Evolutionary conservation across 2,888 invertebrate genomes (phyloP).

Genomic region (Pilophorus perplexus): DNA sequence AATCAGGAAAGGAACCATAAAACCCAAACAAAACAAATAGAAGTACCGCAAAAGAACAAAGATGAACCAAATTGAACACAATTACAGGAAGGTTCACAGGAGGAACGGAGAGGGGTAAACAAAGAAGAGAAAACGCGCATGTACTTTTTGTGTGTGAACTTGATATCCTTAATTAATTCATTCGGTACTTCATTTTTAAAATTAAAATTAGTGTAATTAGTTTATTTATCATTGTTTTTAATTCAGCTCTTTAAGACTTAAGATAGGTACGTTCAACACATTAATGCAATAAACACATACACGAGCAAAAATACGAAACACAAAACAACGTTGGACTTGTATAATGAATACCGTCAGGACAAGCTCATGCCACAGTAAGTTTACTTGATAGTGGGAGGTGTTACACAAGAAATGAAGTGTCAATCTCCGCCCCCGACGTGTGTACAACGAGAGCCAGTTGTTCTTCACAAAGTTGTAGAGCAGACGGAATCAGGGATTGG

Average conservation of each 20-base stretch:
- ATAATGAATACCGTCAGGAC: constrained; percentile 14
- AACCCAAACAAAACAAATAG: constrained; percentile 15
- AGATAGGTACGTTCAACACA: constrained; percentile 29
- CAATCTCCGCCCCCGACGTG: constrained; percentile 34
- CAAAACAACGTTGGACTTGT: not conserved
- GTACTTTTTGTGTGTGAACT: constrained; percentile 13
- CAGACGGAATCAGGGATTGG: not conserved
- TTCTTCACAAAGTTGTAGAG: constrained; percentile 23
- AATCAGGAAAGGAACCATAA: constrained; percentile 1
- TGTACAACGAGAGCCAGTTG: constrained; percentile 38
- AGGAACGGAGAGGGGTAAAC: constrained; percentile 12
- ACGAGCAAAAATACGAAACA: constrained; percentile 31
- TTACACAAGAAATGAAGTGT: constrained; percentile 41
- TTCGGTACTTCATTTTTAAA: constrained; percentile 37
- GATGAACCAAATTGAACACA: constrained; percentile 2
- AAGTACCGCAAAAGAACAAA: constrained; percentile 35
- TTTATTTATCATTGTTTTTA: constrained; percentile 4
- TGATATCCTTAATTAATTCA: constrained; percentile 32
- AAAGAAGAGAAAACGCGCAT: constrained; percentile 36
- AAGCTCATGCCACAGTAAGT: constrained; percentile 40
- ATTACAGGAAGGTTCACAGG: not conserved
- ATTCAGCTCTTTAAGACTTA: not conserved
- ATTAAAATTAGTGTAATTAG: constrained; percentile 1
- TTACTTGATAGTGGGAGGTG: constrained; percentile 17
- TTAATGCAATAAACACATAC: constrained; percentile 33